phyloP scores from a whole-genome alignment of 1,140 invertebrate species.

The Mercenaria mercenaria region DNA sequence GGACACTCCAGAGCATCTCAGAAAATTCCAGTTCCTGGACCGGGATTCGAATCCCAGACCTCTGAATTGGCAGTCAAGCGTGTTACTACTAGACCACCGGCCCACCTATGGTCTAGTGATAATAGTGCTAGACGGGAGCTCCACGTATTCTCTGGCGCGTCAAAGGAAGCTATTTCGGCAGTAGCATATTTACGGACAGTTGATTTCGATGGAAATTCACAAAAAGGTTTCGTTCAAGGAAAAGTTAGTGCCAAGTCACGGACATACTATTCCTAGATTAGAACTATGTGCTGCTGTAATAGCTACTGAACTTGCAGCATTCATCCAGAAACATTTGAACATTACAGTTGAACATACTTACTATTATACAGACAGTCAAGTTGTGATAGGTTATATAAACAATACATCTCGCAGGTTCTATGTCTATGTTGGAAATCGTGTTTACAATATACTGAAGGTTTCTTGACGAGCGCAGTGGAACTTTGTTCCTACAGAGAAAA shows the following conservation, averaged over 20 bases:
- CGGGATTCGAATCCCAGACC: too few relatives aligned
- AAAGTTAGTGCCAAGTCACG: slow-evolving; percentile 6
- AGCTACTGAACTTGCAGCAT: slow-evolving; percentile 8
- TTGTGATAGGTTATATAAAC: slow-evolving; percentile 55
- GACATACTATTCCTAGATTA: slow-evolving; percentile 28
- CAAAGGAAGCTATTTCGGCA: slow-evolving; percentile 49
- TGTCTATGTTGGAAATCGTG: slow-evolving; percentile 34
- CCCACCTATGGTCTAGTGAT: too few relatives aligned
- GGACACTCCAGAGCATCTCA: too few relatives aligned
- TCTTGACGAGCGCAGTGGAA: slow-evolving; percentile 30
- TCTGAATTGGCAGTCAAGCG: too few relatives aligned
- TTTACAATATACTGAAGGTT: slow-evolving; percentile 2
- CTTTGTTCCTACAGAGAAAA: neutral
- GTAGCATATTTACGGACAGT: slow-evolving; percentile 29
- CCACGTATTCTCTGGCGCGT: slow-evolving; percentile 65
- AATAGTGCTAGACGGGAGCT: neutral
- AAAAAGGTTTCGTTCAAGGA: neutral
- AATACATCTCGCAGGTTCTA: slow-evolving; percentile 39
- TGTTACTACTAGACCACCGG: too few relatives aligned
- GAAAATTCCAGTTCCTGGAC: too few relatives aligned
- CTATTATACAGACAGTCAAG: slow-evolving; percentile 28
- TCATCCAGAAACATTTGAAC: neutral
- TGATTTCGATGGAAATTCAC: neutral
- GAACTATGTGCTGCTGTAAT: slow-evolving; percentile 41
- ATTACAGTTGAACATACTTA: neutral